Base-by-base conservation (phyloP, 1,140 invertebrate species). In the Drosophila pallidifrons region DNA sequence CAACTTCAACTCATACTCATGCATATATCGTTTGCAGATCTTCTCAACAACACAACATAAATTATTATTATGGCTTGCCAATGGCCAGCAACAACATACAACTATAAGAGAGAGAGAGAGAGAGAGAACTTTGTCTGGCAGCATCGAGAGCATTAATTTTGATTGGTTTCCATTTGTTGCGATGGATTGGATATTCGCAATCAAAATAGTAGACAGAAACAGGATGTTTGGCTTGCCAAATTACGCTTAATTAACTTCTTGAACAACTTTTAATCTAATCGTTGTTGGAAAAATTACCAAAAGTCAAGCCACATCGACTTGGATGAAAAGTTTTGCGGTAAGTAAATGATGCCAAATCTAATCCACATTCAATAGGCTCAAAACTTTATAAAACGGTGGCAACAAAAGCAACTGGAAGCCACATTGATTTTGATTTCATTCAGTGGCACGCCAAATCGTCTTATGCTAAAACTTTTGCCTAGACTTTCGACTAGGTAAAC, bases 361-460 rank as follows among this genome's bases (percentile, higher is more conserved):
- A 30, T 8, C 5, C 1, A 6, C 16, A 59, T 59, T 68, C 58
- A 72, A 59, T 64, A 47, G 68, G 51, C 65, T 66, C 13, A 41
- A 79, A 82, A 79, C 49, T 86, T 72, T 45, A 66, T 30, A 75
- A 81, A 67, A 67, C 65, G 64, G 11, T 8, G 25, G 38, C 35
- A 28, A 38, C 7, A 38, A 10, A 38, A 28, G 52, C 57, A 78
- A 71, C 30, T 81, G 35, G 81, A 83, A 83, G 73, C 81, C 81
- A 51, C 80, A 87, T 87, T 89, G 85, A 83, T 89, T 89, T 87
- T 65, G 80, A 81, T 88, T 88, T 83, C 81, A 83, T 83, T 75
- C 68, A 71, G 41, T 28, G 67, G 49, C 64, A 69, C 46, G 63
- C 38, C 54, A 70, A 89, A 89, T 85, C 85, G 85, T 78, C 85